A percentile compares a stretch with the other conserved stretches of the same genome.
These are phyloP conservation scores for Delichon dasypus DNA, from an alignment of 2,797 vertebrate genomes.

Conservation along the genomic window DNA sequence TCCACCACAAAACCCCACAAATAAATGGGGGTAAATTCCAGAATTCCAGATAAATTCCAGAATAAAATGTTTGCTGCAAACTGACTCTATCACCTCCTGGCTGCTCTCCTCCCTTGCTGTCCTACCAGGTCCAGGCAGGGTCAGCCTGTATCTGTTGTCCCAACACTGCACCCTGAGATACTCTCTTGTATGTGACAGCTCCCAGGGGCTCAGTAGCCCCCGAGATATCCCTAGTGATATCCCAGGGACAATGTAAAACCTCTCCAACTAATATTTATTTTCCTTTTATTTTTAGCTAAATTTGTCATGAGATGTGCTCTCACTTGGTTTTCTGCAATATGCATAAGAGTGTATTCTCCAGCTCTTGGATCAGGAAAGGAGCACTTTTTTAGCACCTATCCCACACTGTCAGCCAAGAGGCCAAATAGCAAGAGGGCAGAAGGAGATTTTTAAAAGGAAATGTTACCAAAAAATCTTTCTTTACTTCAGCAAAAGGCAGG, in stretches of 20 bases:
- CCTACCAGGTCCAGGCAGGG: neutral
- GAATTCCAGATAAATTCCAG: neutral
- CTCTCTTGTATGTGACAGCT: neutral
- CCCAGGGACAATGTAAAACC: neutral
- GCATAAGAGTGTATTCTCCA: neutral
- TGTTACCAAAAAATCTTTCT: neutral
- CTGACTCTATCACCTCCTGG: neutral
- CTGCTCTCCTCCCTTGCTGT: neutral
- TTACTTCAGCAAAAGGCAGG: neutral
- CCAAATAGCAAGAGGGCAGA: neutral
- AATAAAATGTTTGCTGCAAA: neutral
- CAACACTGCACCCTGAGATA: neutral
- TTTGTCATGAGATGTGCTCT: neutral
- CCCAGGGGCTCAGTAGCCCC: neutral
- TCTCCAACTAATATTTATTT: neutral
- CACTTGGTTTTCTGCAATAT: neutral
- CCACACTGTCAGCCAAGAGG: neutral
- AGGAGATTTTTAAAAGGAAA: neutral
- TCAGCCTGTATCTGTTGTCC: neutral
- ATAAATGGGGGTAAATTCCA: neutral
- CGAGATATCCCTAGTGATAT: neutral
- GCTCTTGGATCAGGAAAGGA: slow-evolving; percentile 11
- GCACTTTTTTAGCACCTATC: neutral
- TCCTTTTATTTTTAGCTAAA: neutral
- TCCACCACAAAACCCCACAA: neutral